Conservation (phyloP, 2,888 invertebrate species). For the Plebejus melissa region DNA sequence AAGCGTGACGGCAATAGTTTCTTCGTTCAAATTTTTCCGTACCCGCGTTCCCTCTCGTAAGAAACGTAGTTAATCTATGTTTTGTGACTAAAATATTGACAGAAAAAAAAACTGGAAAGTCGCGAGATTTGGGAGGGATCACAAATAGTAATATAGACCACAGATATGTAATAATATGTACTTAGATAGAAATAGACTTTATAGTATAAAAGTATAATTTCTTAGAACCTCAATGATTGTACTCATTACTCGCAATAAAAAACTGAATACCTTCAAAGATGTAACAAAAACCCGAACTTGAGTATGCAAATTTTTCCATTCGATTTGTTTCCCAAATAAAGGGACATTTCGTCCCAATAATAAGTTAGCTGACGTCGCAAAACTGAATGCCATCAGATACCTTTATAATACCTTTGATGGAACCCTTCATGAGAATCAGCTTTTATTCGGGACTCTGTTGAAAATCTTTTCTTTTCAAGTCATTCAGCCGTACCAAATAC, state of each 20-base stretch:
- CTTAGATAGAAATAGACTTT: no score
- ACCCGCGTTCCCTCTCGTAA: no score
- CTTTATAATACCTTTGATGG: slow-evolving; percentile 32
- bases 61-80: no score
- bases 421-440: slow-evolving; percentile 10
- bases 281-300: not conserved
- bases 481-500: no score
- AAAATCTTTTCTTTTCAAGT: not conserved
- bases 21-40: no score
- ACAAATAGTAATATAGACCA: no score
- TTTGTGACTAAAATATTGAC: no score
- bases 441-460: not conserved
- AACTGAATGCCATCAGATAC: slow-evolving; percentile 27
- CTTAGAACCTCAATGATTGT: not conserved
- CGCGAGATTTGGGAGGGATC: no score
- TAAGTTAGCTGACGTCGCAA: slow-evolving; percentile 25
- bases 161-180: no score
- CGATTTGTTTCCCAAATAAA: slow-evolving; percentile 22
- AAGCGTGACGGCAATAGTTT: no score
- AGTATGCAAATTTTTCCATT: slow-evolving; percentile 16
- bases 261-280: not conserved
- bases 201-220: not conserved
- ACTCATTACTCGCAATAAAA: not conserved
- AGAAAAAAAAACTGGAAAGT: no score
- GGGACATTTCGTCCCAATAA: slow-evolving; percentile 28